Evolutionary conservation across 2,888 invertebrate genomes (phyloP).

Genomic region (Masnerella sp.): DNA sequence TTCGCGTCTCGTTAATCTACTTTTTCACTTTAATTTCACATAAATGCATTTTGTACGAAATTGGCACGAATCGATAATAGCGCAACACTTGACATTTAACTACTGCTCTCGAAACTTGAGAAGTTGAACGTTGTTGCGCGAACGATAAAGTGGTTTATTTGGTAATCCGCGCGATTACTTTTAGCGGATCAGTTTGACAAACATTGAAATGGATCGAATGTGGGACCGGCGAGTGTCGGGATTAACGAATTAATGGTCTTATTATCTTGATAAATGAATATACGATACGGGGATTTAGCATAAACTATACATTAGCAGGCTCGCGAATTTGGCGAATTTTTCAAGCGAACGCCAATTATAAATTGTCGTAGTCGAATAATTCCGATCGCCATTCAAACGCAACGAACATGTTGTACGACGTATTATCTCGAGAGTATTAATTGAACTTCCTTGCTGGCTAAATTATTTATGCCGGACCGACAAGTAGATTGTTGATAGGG

Average conservation of each 20-base stretch:
- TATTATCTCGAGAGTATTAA: constrained; percentile 46
- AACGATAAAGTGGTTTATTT: constrained; percentile 25
- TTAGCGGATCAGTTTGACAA: constrained; percentile 44
- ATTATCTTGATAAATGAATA: constrained; percentile 52
- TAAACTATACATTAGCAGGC: constrained; percentile 42
- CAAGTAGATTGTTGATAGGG: constrained; percentile 24
- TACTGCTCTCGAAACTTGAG: constrained; percentile 6
- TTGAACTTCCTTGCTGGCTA: constrained; percentile 38
- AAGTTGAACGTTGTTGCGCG: constrained; percentile 1
- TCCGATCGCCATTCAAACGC: constrained; percentile 9
- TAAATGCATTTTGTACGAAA: background rate
- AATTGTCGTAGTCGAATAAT: constrained; percentile 26
- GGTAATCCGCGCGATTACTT: constrained; percentile 36
- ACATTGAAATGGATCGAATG: constrained; percentile 35
- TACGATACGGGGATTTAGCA: constrained; percentile 37
- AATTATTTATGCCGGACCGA: constrained; percentile 29
- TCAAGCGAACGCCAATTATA: constrained; percentile 31
- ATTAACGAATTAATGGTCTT: constrained; percentile 50
- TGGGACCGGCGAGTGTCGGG: constrained; percentile 24
- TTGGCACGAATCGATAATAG: background rate
- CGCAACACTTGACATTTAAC: constrained; percentile 4
- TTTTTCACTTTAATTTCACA: too few relatives aligned
- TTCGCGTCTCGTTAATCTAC: too few relatives aligned
- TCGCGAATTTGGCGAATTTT: constrained; percentile 29
- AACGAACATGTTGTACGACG: constrained; percentile 25